phyloP scores from a whole-genome alignment of 2,113 vertebrate genomes.

The Microcebus tavaratra region DNA sequence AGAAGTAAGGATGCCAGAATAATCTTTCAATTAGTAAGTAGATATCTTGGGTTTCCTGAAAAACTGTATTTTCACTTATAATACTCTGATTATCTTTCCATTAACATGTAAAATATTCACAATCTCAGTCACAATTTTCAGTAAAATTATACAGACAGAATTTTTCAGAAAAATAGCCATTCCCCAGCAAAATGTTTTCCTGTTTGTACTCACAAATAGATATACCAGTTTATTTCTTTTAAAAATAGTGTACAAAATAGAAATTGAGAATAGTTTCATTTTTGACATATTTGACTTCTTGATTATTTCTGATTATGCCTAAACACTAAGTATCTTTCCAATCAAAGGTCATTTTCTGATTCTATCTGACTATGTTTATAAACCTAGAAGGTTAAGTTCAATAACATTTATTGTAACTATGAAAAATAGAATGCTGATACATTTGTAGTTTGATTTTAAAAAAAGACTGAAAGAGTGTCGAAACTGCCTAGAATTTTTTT shows the following conservation, averaged over 20 bases:
- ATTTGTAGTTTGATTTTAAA: background rate
- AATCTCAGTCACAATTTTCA: fast-evolving
- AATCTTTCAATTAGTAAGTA: background rate
- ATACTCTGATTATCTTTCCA: background rate
- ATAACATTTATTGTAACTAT: background rate
- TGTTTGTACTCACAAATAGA: too few relatives aligned
- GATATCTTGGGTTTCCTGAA: fast-evolving
- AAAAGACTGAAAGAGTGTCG: background rate
- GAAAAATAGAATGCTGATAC: background rate
- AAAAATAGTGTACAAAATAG: background rate
- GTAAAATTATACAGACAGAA: fast-evolving
- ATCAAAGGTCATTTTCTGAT: background rate
- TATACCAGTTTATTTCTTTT: background rate
- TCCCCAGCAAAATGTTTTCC: background rate
- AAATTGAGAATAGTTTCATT: background rate
- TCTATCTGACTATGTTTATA: background rate
- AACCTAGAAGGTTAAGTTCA: background rate
- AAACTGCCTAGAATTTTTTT: background rate
- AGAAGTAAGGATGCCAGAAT: background rate
- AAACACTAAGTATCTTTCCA: background rate
- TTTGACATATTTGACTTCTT: background rate
- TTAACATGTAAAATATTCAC: background rate
- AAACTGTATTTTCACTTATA: fast-evolving
- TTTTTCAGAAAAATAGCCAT: too few relatives aligned
- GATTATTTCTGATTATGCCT: background rate